phyloP scores from a whole-genome alignment of 92 coral and sea anemone species.

The Siderastrea siderea region DNA sequence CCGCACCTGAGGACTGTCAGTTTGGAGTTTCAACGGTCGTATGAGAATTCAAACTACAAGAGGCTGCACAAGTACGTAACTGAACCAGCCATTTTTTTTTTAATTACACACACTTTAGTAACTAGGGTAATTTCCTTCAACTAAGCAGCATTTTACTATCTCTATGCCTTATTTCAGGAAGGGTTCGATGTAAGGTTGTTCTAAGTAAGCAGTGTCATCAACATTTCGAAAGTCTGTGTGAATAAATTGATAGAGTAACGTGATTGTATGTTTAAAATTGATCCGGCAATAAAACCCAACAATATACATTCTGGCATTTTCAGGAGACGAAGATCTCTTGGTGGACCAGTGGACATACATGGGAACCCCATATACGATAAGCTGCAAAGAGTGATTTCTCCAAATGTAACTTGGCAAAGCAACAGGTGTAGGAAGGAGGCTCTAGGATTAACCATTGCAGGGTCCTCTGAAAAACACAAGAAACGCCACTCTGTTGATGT shows the following conservation, averaged over 20 bases:
- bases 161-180: no score
- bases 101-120: no score
- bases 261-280: no score
- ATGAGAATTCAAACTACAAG: constrained; percentile 31
- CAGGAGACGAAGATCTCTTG: neutral
- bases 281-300: no score
- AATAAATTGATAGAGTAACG: no score
- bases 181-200: no score
- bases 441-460: no score
- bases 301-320: neutral
- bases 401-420: neutral
- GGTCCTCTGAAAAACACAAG: neutral
- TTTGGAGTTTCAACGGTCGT: constrained; percentile 13
- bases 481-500: neutral
- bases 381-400: neutral
- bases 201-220: no score
- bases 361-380: neutral
- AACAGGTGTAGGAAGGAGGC: neutral
- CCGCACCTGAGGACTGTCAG: neutral
- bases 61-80: neutral
- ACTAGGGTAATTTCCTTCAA: no score
- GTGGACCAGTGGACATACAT: neutral
- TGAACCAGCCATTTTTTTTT: neutral
- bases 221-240: no score
- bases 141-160: no score